These are phyloP conservation scores for Micrastur ruficollis DNA, from an alignment of 2,797 vertebrate species.

Conservation along the genomic window DNA sequence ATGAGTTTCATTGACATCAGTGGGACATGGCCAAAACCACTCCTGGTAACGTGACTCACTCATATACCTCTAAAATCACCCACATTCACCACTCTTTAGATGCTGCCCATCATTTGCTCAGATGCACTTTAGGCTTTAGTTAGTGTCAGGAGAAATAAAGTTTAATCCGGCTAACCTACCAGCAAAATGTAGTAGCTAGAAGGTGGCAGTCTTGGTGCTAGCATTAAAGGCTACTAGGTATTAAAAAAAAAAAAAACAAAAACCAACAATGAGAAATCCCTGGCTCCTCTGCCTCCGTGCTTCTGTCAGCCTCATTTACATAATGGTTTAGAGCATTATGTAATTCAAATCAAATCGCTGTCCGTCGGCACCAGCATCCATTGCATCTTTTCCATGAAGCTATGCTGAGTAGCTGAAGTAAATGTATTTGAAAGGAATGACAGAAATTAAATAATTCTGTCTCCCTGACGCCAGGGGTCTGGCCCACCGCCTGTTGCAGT, in stretches of 20 bases:
- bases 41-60: neutral
- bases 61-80: neutral
- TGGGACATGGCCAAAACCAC: neutral
- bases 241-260: neutral
- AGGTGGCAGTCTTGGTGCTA: neutral
- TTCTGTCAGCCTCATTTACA: constrained; percentile 46
- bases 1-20: neutral
- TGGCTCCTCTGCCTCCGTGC: neutral
- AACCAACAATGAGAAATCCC: neutral
- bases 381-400: neutral
- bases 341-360: constrained; percentile 51
- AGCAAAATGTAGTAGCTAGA: neutral
- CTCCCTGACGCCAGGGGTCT: neutral
- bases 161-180: neutral
- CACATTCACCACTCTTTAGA: neutral
- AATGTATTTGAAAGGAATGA: neutral
- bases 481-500: neutral
- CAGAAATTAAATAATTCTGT: constrained; percentile 1
- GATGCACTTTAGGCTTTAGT: neutral
- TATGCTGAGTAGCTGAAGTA: neutral
- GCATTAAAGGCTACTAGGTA: neutral
- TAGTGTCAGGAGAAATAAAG: neutral
- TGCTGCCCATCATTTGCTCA: neutral
- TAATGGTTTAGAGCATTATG: constrained; percentile 48
- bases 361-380: neutral